Percentiles rank a stretch among this genome's conserved stretches.
phyloP scores from a whole-genome alignment of 1,140 invertebrate species.

The Drosophila equinoxialis region DNA sequence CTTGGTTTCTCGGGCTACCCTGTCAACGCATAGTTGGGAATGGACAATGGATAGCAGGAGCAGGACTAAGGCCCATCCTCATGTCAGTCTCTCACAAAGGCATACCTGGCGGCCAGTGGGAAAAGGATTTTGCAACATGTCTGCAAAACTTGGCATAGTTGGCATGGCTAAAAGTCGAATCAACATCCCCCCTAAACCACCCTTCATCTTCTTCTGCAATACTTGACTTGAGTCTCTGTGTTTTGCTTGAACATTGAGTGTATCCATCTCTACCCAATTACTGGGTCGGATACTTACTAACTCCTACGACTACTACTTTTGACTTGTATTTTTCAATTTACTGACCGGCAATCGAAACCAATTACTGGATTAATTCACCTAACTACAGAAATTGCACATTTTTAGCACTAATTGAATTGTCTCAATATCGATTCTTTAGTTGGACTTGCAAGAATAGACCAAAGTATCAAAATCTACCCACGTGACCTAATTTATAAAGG shows the following conservation, averaged over 20 bases:
- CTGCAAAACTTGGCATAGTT: conserved; percentile 22
- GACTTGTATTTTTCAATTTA: conserved; percentile 1
- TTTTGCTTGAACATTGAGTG: neutral
- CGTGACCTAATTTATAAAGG: neutral
- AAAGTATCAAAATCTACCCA: too few species aligned
- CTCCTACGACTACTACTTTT: neutral
- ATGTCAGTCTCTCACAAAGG: conserved; percentile 24
- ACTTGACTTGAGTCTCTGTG: conserved; percentile 4
- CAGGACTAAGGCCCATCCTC: neutral
- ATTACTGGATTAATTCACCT: conserved; percentile 11
- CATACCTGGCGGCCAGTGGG: conserved; percentile 13
- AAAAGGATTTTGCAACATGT: conserved; percentile 15
- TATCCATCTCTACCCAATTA: neutral
- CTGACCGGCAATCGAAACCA: conserved; percentile 8
- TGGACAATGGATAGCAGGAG: conserved; percentile 25
- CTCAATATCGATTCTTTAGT: neutral
- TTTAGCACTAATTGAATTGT: conserved; percentile 2
- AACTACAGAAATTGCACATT: neutral
- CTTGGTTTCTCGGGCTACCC: conserved; percentile 11
- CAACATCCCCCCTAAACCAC: neutral
- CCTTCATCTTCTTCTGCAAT: neutral
- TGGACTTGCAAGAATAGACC: neutral
- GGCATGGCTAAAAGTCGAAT: conserved; percentile 18
- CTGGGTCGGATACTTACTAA: too few species aligned
- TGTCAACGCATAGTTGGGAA: conserved; percentile 47